Evolutionary conservation across 2,888 invertebrate species (phyloP), one percentile per base, ranked within the genome.

Genomic region (Leptopilina myrica): DNA sequence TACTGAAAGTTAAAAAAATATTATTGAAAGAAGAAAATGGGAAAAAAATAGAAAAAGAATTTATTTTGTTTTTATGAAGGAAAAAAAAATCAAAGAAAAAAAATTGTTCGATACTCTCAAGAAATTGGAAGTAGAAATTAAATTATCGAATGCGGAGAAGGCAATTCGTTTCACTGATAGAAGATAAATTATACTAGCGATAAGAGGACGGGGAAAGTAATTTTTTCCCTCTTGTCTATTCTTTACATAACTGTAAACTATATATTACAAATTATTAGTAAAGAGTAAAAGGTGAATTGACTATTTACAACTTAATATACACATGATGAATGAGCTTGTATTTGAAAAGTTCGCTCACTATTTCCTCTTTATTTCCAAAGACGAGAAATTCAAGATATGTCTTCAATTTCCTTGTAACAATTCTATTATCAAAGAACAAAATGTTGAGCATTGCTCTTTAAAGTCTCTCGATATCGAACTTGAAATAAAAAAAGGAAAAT

Each of bases 151-250:
- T 67, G 49, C 15, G 43, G 49, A 15, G 12, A 15, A 69, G 49
- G 49, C 26, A 49, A 69, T 69, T 69, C 69, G 69, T 69, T 69
- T 26, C 46, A 14, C 20, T 69, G 69, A 69, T 69, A 69, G 20
- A 12, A 69, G 12, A 69, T 69, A 69, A 69, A 49, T 69, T 49
- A 69, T 69, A 49, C 15, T 53, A 49, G 49, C 67, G 67, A 67
- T 67, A 67, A 67, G 20, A 49, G 49, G 20, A 33, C 33, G 46
- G 20, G 49, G 67, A 15, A 20, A 20, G 49, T 6, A 20, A 49
- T 69, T 69, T 69, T 69, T 49, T 11, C 4, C 26, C 69, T 46
- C 69, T 26, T 26, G 26, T 14, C 20, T 69, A 20, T 67, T n/a
- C 46, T 46, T 7, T 46, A 46, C 7, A 46, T 46, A 9, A 46